phyloP scores from a whole-genome alignment of 2,888 invertebrate genomes.

The Lasioglossum malachurum region DNA sequence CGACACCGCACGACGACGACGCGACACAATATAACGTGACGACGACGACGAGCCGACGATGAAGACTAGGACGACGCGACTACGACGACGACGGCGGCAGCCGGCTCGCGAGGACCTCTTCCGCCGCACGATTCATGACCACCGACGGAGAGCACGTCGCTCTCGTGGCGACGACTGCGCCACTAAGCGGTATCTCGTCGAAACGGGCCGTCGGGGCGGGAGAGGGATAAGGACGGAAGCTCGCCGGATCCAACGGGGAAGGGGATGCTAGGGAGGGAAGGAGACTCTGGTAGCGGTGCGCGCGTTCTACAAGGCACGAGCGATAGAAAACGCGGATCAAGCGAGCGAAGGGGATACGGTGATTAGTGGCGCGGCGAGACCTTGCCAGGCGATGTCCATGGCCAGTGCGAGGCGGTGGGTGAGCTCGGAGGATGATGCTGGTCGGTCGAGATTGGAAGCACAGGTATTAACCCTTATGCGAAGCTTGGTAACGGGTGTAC shows the following conservation, averaged over 20 bases:
- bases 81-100: constrained; percentile 57
- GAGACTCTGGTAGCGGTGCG: constrained; percentile 40
- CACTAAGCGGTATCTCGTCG: constrained; percentile 62
- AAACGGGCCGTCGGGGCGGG: constrained; percentile 55
- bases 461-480: background rate
- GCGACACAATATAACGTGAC: constrained; percentile 13
- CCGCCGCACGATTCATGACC: constrained; percentile 68
- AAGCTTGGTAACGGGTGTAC: background rate
- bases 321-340: constrained; percentile 1
- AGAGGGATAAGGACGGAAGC: constrained; percentile 50
- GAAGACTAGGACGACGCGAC: constrained; percentile 56
- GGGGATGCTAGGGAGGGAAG: constrained; percentile 47
- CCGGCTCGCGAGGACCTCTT: constrained; percentile 70
- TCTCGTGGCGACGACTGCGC: constrained; percentile 69
- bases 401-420: background rate
- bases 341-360: constrained; percentile 7
- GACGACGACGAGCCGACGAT: constrained; percentile 39
- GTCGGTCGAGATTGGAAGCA: background rate
- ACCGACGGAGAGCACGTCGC: constrained; percentile 68
- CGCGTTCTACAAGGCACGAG: constrained; percentile 13
- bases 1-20: background rate
- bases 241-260: constrained; percentile 18
- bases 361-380: constrained; percentile 9
- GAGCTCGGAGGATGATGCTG: background rate
- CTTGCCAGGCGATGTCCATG: background rate